Base-by-base conservation (phyloP, 2,797 vertebrate species). In the Sebastes oblongus region DNA sequence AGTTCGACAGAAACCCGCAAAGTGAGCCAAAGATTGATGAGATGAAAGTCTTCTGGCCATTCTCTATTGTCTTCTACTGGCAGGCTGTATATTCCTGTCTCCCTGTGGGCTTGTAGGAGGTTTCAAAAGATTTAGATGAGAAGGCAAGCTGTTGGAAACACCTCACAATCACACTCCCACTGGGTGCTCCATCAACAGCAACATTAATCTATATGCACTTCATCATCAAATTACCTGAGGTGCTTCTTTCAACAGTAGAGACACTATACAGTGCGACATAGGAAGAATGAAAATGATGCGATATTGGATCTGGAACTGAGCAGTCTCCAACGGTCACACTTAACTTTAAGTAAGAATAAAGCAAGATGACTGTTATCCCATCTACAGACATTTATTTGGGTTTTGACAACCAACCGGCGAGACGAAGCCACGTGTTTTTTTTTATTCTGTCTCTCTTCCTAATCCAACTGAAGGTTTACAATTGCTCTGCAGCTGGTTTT, bases 101-200 rank as follows among this genome's bases (percentile, higher is more conserved):
- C 91, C 89, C 90, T 74, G 59, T 86, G 85, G 91, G 89, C 88
- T 77, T 78, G 89, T 89, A 76, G 84, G 91, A 88, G 86, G 83
- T 86, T 92, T 90, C 80, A 88, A 82, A 91, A 92, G 91, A 93
- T 90, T 91, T 86, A 88, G 89, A 91, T 89, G 89, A 89, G 92
- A 91, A 84, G 76, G 66, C 85, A 84, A 82, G 85, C 81, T 88
- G 83, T 84, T 94, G 92, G 89, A 91, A 92, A 89, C 90, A 92
- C 90, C 92, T 92, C 89, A 72, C 81, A 64, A 83, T 88, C 87
- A 66, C 90, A 92, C 91, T 94, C 93, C 92, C 91, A 86, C 82
- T 91, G 92, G 90, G 92, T 75, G 75, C 85, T 89, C 81, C 85
- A 88, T 92, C 91, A 93, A 84, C 88, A 84, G 85, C 83, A 85